phyloP scores from a whole-genome alignment of 2,888 invertebrate species.

The Anthoptus insignis region DNA sequence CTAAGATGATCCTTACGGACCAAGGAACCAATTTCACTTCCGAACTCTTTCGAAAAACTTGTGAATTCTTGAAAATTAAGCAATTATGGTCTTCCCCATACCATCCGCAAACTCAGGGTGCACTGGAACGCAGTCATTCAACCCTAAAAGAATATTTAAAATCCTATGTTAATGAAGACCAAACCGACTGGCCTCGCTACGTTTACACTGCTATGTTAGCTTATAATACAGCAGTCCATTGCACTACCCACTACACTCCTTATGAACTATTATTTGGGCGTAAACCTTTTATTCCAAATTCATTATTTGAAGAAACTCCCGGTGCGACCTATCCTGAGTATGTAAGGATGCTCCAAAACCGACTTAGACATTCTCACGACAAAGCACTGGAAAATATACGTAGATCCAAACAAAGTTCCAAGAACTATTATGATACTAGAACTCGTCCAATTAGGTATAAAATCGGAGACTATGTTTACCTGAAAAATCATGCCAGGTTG shows the following conservation, averaged over 20 bases:
- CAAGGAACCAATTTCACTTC: constrained; percentile 55
- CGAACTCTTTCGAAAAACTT: constrained; percentile 45
- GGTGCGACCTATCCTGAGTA: constrained; percentile 48
- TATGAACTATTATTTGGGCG: constrained; percentile 40
- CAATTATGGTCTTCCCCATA: constrained; percentile 50
- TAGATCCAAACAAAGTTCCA: constrained; percentile 54
- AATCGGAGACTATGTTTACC: constrained; percentile 46
- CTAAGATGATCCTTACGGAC: constrained; percentile 59
- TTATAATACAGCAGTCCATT: constrained; percentile 44
- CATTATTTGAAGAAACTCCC: background rate
- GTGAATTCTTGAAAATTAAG: constrained; percentile 46
- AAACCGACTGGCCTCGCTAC: constrained; percentile 42
- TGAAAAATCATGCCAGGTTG: constrained; percentile 46
- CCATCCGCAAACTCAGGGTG: constrained; percentile 51
- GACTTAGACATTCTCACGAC: constrained; percentile 47
- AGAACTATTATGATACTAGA: constrained; percentile 47
- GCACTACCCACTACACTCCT: constrained; percentile 36
- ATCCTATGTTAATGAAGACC: constrained; percentile 41
- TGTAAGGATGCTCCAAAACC: constrained; percentile 48
- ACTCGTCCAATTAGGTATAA: constrained; percentile 43
- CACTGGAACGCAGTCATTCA: constrained; percentile 46
- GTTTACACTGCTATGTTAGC: constrained; percentile 46
- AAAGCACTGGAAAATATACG: constrained; percentile 51
- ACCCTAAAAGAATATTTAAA: constrained; percentile 50
- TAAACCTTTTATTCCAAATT: constrained; percentile 33